These are phyloP conservation scores for Hylaea fasciaria DNA, from an alignment of 2,888 invertebrate genomes.

Conservation along the genomic window DNA sequence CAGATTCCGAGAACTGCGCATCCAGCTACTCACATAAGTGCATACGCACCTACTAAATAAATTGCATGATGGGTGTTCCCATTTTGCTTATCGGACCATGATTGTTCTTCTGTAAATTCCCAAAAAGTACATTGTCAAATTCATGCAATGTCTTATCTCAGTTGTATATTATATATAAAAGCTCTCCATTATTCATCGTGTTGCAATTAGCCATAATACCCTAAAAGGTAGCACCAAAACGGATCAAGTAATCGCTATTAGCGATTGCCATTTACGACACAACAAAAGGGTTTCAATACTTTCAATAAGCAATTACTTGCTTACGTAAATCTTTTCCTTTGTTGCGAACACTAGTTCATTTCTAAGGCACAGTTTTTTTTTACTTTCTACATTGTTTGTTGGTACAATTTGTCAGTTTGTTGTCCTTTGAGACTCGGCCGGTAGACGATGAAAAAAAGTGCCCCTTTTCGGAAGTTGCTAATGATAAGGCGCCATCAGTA, in stretches of 20 bases:
- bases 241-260: conserved; percentile 47
- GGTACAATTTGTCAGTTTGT: conserved; percentile 80
- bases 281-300: conserved; percentile 58
- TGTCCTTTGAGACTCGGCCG: conserved; percentile 72
- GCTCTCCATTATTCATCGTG: conserved; percentile 39
- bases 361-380: conserved; percentile 51
- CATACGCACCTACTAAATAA: conserved; percentile 7
- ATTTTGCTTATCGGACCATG: conserved; percentile 20
- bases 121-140: conserved; percentile 40
- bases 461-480: conserved; percentile 79
- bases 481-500: conserved; percentile 80
- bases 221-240: conserved; percentile 50
- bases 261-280: conserved; percentile 46
- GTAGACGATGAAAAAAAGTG: conserved; percentile 70
- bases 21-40: too few species aligned
- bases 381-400: conserved; percentile 68
- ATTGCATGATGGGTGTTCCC: conserved; percentile 42
- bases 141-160: conserved; percentile 48
- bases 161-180: conserved; percentile 34
- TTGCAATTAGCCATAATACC: conserved; percentile 51
- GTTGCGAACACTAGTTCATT: conserved; percentile 58
- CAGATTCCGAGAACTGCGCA: too few species aligned
- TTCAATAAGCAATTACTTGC: conserved; percentile 57
- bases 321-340: conserved; percentile 62
- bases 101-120: conserved; percentile 27